Percentiles rank a stretch among this genome's conserved stretches.
These are phyloP conservation scores for Rhyzopertha dominica DNA, from an alignment of 1,140 invertebrate genomes.

Conservation along the genomic window DNA sequence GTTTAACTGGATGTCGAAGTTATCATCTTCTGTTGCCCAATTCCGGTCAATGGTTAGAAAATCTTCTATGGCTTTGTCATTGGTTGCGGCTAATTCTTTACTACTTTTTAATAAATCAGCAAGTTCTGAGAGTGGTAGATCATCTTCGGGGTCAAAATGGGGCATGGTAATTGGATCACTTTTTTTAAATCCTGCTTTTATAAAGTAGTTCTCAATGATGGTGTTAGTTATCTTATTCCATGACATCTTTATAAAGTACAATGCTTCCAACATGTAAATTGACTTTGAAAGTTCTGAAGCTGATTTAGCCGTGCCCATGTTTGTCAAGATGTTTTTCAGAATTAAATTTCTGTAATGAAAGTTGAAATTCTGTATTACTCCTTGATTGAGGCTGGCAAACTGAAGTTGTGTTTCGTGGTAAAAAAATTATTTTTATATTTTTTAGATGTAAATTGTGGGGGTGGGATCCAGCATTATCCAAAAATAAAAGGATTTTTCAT, in stretches of 20 bases:
- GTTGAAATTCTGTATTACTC: conserved; percentile 46
- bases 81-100: no score
- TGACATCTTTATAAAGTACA: conserved; percentile 14
- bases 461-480: conserved; percentile 35
- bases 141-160: no score
- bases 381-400: conserved; percentile 49
- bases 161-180: no score
- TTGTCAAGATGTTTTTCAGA: conserved; percentile 26
- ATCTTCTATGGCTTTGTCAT: no score
- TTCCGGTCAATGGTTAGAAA: no score
- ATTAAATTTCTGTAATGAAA: conserved; percentile 30
- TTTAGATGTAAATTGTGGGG: conserved; percentile 25
- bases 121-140: no score
- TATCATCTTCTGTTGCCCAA: no score
- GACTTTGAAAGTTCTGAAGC: conserved; percentile 14
- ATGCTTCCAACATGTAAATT: conserved; percentile 12
- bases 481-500: conserved; percentile 42
- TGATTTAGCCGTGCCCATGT: conserved; percentile 15
- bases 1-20: no score
- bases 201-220: conserved; percentile 11
- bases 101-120: no score
- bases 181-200: conserved; percentile 13
- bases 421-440: conserved; percentile 44
- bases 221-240: conserved; percentile 9
- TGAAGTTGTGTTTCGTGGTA: conserved; percentile 48